phyloP scores from a whole-genome alignment of 2,797 vertebrate species.

The Otolemur crassicaudatus region DNA sequence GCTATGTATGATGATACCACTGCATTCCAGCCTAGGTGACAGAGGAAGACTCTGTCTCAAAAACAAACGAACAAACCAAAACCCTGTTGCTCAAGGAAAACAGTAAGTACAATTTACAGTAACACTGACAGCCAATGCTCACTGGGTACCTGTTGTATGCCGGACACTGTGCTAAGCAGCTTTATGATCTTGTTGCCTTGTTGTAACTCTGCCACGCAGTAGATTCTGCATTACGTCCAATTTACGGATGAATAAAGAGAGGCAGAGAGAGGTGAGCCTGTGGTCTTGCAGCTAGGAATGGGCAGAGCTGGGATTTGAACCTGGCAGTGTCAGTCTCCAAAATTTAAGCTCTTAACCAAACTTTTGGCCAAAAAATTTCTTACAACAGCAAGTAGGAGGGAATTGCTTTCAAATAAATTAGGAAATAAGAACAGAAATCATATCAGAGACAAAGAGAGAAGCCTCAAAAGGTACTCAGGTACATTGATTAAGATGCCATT shows the following conservation, averaged over 20 bases:
- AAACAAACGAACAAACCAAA: neutral
- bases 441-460: neutral
- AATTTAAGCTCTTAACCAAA: neutral
- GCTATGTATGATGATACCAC: neutral
- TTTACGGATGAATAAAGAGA: neutral
- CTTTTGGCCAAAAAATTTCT: neutral
- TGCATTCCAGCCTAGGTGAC: neutral
- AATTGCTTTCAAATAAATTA: neutral
- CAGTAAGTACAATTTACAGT: neutral
- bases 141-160: fast-evolving
- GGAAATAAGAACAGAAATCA: neutral
- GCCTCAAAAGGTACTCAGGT: neutral
- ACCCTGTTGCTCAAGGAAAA: neutral
- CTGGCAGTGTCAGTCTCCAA: fast-evolving
- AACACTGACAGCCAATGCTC: neutral
- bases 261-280: fast-evolving
- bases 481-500: too few species aligned
- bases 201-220: fast-evolving
- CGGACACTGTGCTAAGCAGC: neutral
- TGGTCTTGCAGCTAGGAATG: neutral
- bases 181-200: too few species aligned
- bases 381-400: neutral
- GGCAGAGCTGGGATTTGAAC: neutral
- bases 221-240: too few species aligned
- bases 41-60: neutral